Base-by-base conservation (phyloP, 2,888 invertebrate genomes). In the Cryptophagus acutangulus region DNA sequence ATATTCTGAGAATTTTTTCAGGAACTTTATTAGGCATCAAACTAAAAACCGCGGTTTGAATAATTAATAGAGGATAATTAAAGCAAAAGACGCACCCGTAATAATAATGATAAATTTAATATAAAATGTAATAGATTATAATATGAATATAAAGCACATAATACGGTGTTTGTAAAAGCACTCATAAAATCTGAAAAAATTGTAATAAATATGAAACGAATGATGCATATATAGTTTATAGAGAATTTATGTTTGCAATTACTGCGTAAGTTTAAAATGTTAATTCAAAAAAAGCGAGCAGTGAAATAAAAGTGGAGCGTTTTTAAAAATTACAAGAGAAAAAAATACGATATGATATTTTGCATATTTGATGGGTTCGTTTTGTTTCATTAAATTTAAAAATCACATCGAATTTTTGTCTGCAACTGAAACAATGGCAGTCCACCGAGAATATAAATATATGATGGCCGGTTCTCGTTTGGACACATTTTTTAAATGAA, bases 371-470 rank as follows among this genome's bases (percentile, higher is more conserved):
- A 67, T 61, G 61, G 59, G 51, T 58, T 58, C 61, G 63, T 62
- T 63, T 63, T 61, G 62, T 69, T 68, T 66, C 66, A 66, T 68
- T 67, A 68, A 68, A 67, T 69, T 67, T 65, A 66, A 67, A 63
- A 69, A 67, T 67, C 65, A 62, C 66, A 66, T 66, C 64, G 66
- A 65, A 65, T 66, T 67, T 67, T 65, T 63, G 63, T 65, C 65
- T 63, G 62, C 62, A 59, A 57, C 59, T 58, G 64, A 63, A 64
- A 66, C 67, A 67, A 66, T 65, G 63, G 61, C 64, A 59, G 63
- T 64, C 67, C 66, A 62, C 60, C 60, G 67, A 68, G 69, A 64
- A 67, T 69, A 70, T 69, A 68, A 69, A 70, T 70, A 67, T 68
- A 66, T 67, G 70, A 69, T 66, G 66, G 63, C 60, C 62, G 63